phyloP scores from a whole-genome alignment of 2,113 vertebrate genomes.

The Phrynosoma blainvillii region DNA sequence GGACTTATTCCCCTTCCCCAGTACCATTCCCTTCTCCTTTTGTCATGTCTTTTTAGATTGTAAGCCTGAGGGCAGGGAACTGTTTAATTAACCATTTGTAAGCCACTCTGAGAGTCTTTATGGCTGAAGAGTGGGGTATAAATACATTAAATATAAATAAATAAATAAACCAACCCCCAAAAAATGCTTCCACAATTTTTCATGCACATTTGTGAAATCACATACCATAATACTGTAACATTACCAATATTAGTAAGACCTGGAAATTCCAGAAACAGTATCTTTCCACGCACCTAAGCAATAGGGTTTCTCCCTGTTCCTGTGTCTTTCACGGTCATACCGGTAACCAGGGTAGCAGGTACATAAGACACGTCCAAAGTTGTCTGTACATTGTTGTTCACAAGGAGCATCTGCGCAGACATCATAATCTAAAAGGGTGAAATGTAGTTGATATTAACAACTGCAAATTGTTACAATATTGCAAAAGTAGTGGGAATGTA shows the following conservation, averaged over 20 bases:
- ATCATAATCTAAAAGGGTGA: conserved; percentile 86
- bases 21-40: too few species aligned
- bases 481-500: neutral
- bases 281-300: conserved; percentile 85
- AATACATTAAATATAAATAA: too few species aligned
- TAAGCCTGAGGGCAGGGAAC: too few species aligned
- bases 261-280: conserved; percentile 6
- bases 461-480: neutral
- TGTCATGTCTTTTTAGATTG: too few species aligned
- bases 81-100: too few species aligned
- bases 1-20: too few species aligned
- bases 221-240: neutral
- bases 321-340: conserved; percentile 93
- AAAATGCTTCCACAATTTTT: neutral
- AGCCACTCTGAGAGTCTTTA: too few species aligned
- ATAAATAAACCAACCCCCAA: too few species aligned
- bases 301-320: conserved; percentile 90
- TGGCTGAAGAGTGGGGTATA: too few species aligned
- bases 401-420: conserved; percentile 93
- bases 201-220: neutral
- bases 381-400: conserved; percentile 97
- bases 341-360: conserved; percentile 94
- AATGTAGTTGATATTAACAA: neutral
- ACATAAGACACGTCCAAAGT: conserved; percentile 94
- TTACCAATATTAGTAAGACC: neutral